phyloP scores from a whole-genome alignment of 2,797 vertebrate species.

The Gymnodraco acuticeps region DNA sequence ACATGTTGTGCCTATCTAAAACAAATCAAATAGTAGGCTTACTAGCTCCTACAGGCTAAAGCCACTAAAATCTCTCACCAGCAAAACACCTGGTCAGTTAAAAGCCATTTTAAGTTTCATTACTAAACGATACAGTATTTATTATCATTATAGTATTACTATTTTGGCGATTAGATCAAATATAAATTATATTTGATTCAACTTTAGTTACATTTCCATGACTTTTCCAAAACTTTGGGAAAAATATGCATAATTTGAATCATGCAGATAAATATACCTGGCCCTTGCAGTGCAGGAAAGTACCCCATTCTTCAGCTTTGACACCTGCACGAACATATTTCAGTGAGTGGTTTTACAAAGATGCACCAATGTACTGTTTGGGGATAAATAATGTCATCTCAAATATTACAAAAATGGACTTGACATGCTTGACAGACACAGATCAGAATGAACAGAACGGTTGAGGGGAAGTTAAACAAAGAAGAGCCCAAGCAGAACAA shows the following conservation, averaged over 20 bases:
- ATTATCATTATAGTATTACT: no score
- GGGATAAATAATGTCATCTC: background rate
- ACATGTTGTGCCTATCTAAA: no score
- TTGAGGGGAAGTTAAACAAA: conserved; percentile 27
- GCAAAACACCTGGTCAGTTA: no score
- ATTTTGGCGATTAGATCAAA: no score
- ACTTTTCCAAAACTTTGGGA: no score
- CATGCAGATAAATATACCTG: conserved; percentile 77
- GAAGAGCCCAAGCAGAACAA: conserved; percentile 34
- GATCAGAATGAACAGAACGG: conserved; percentile 15
- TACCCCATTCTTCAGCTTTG: conserved; percentile 90
- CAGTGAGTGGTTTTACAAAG: conserved; percentile 1
- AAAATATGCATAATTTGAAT: conserved; percentile 4
- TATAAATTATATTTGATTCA: no score
- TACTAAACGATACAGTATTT: no score
- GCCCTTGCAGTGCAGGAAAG: conserved; percentile 88
- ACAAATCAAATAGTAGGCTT: no score
- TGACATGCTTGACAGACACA: conserved; percentile 11
- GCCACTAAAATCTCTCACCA: no score
- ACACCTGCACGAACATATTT: conserved; percentile 71
- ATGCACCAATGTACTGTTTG: background rate
- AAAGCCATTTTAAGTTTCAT: no score
- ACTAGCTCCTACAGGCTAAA: no score
- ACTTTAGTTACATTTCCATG: no score
- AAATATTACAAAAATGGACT: conserved; percentile 28